Evolutionary conservation across 2,888 invertebrate genomes (phyloP).

Genomic region (Leptodirus hochenwartii): DNA sequence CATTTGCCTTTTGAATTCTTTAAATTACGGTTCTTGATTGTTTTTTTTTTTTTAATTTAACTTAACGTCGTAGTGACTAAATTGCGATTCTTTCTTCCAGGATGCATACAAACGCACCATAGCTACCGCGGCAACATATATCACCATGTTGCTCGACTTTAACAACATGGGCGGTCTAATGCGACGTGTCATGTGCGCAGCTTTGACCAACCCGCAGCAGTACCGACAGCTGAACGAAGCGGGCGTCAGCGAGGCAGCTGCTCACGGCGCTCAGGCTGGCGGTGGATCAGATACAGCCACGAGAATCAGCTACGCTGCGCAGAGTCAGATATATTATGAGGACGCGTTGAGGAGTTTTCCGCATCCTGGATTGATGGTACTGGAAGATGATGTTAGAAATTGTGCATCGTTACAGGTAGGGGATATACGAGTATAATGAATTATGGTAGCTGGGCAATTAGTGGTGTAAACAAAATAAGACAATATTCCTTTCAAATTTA

Average conservation of each 20-base stretch:
- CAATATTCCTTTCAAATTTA: too few relatives aligned
- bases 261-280: constrained; percentile 56
- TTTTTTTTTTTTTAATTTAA: too few relatives aligned
- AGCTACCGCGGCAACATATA: constrained; percentile 71
- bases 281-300: too few relatives aligned
- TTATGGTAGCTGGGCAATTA: constrained; percentile 61
- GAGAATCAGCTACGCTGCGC: too few relatives aligned
- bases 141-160: constrained; percentile 81
- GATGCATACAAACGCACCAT: constrained; percentile 39
- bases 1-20: too few relatives aligned
- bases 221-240: constrained; percentile 51
- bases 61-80: too few relatives aligned
- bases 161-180: constrained; percentile 95
- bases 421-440: constrained; percentile 63
- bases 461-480: too few relatives aligned
- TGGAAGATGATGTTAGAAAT: too few relatives aligned
- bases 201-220: constrained; percentile 73
- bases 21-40: too few relatives aligned
- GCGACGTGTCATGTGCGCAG: constrained; percentile 82
- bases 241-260: constrained; percentile 42
- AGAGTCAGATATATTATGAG: constrained; percentile 57
- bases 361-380: constrained; percentile 44
- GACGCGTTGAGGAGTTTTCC: constrained; percentile 67
- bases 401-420: too few relatives aligned
- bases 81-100: too few relatives aligned